A percentile compares a stretch with the other conserved stretches of the same genome.
Conservation (phyloP, 2,797 vertebrate genomes). For the Philypnodon macrostomus region DNA sequence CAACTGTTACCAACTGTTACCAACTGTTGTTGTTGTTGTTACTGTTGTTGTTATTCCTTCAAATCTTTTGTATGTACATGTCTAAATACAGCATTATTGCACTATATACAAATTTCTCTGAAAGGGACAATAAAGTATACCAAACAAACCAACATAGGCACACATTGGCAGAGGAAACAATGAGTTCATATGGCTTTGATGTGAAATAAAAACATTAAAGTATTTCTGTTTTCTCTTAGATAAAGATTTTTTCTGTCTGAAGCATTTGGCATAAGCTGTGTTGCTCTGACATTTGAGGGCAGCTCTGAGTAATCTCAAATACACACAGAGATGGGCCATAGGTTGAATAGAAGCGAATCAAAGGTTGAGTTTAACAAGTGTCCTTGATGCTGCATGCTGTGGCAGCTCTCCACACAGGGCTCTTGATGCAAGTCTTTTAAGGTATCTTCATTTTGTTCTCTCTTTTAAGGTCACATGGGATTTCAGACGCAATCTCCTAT, state of each 20-base stretch:
- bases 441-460: slow-evolving; percentile 20
- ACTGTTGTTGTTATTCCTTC: too few species aligned
- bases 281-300: slow-evolving; percentile 52
- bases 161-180: too few species aligned
- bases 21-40: too few species aligned
- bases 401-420: slow-evolving; percentile 25
- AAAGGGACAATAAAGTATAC: too few species aligned
- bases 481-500: slow-evolving; percentile 43
- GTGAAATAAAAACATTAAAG: too few species aligned
- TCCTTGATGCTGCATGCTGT: slow-evolving; percentile 45
- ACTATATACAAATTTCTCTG: too few species aligned
- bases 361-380: slow-evolving; percentile 54
- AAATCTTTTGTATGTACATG: too few species aligned
- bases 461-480: slow-evolving; percentile 51
- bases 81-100: too few species aligned
- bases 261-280: slow-evolving; percentile 32
- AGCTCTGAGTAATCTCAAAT: slow-evolving; percentile 42
- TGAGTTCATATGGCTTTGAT: too few species aligned
- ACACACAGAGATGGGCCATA: slow-evolving; percentile 37
- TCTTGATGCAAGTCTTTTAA: slow-evolving; percentile 36
- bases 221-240: not conserved
- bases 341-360: slow-evolving; percentile 55
- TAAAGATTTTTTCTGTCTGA: slow-evolving; percentile 28
- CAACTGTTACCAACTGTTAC: too few species aligned
- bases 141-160: too few species aligned